A percentile compares a stretch with the other conserved stretches of the same genome.
Evolutionary conservation across 2,113 vertebrate species (phyloP).

Genomic region (Gallinago undulata): DNA sequence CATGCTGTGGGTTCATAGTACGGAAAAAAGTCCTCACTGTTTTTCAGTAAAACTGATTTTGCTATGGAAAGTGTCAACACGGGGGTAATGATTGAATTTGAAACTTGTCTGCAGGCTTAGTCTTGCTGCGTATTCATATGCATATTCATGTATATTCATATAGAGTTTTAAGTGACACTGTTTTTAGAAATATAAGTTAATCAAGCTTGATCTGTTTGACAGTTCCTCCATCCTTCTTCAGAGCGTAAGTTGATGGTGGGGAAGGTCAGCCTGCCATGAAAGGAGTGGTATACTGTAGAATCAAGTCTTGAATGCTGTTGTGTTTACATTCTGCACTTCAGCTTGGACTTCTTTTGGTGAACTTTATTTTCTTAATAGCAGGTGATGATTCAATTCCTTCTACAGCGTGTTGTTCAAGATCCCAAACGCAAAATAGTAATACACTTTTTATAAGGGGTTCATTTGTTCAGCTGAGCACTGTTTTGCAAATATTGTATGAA

Average conservation of each 20-base stretch:
- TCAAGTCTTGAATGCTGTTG: neutral
- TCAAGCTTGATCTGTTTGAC: constrained; percentile 15
- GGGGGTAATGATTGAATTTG: neutral
- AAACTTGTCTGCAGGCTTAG: neutral
- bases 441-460: neutral
- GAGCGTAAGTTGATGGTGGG: neutral
- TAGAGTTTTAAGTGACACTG: neutral
- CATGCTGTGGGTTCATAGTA: neutral
- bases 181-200: constrained; percentile 20
- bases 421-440: neutral
- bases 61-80: neutral
- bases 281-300: neutral
- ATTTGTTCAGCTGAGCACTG: constrained; percentile 58
- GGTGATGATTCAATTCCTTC: neutral
- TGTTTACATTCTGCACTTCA: neutral
- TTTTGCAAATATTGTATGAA: constrained; percentile 66
- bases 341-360: constrained; percentile 8
- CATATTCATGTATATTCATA: neutral
- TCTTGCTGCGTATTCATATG: neutral
- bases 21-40: neutral
- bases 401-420: neutral
- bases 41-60: neutral
- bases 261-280: neutral
- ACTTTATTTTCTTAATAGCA: constrained; percentile 15
- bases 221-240: neutral